These are phyloP conservation scores for Varecia variegata DNA, from an alignment of 2,797 vertebrate species.

Conservation along the genomic window DNA sequence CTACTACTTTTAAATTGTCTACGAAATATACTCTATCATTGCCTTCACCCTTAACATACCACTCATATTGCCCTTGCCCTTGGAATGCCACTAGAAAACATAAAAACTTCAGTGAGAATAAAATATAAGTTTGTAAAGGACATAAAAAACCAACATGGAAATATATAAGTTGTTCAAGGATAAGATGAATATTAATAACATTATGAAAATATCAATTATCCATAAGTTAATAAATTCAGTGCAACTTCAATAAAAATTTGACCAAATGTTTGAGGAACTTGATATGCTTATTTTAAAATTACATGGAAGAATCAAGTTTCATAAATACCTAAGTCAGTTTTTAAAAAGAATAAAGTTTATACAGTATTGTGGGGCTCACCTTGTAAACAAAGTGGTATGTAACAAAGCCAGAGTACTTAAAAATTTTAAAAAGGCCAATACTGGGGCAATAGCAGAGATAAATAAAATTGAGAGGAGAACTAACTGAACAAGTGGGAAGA, in stretches of 20 bases:
- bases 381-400: neutral
- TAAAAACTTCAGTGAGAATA: neutral
- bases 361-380: neutral
- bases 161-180: neutral
- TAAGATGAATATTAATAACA: neutral
- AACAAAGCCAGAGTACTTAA: neutral
- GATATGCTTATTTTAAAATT: neutral
- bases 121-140: neutral
- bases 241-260: neutral
- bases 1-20: neutral
- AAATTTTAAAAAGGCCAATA: neutral
- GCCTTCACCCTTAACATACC: neutral
- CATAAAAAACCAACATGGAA: neutral
- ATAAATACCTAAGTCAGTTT: neutral
- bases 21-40: neutral
- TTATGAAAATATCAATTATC: neutral
- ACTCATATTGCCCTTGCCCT: neutral
- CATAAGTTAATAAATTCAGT: neutral
- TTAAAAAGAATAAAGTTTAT: neutral
- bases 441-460: neutral
- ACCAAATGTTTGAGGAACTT: neutral
- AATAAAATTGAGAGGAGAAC: neutral
- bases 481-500: neutral
- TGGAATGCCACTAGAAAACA: neutral
- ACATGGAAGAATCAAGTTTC: neutral